These are phyloP conservation scores for Mormyrops attenuatus DNA, from an alignment of 2,797 vertebrate genomes.

Conservation along the genomic window DNA sequence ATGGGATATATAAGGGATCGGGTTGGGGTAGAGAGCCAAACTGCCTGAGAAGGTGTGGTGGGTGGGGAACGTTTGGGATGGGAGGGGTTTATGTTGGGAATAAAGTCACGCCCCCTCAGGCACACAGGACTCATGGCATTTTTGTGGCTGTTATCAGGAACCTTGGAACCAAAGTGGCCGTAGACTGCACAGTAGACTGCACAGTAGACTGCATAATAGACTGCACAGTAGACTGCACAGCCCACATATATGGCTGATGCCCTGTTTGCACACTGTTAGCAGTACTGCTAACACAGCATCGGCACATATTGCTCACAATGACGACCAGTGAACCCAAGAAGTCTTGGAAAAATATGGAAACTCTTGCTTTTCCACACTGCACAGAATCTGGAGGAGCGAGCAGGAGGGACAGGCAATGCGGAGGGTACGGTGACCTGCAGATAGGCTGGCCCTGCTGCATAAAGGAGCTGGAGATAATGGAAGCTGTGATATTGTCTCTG, in stretches of 20 bases:
- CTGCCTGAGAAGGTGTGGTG: not conserved
- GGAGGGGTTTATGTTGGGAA: not conserved
- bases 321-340: not conserved
- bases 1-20: not conserved
- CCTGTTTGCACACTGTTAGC: not conserved
- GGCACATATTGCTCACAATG: not conserved
- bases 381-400: not conserved
- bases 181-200: not conserved
- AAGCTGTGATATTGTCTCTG: not conserved
- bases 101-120: not conserved
- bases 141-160: not conserved
- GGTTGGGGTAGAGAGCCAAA: not conserved
- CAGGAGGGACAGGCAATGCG: not conserved
- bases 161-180: not conserved
- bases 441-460: not conserved
- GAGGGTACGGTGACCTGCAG: not conserved
- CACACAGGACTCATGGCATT: not conserved
- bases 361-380: not conserved
- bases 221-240: not conserved
- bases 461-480: not conserved
- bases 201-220: too few relatives aligned
- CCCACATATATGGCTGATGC: not conserved
- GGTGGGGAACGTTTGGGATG: not conserved
- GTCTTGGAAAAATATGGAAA: not conserved
- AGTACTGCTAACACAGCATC: not conserved